Conservation (phyloP, 2,888 invertebrate genomes). For the Platycheirus albimanus region DNA sequence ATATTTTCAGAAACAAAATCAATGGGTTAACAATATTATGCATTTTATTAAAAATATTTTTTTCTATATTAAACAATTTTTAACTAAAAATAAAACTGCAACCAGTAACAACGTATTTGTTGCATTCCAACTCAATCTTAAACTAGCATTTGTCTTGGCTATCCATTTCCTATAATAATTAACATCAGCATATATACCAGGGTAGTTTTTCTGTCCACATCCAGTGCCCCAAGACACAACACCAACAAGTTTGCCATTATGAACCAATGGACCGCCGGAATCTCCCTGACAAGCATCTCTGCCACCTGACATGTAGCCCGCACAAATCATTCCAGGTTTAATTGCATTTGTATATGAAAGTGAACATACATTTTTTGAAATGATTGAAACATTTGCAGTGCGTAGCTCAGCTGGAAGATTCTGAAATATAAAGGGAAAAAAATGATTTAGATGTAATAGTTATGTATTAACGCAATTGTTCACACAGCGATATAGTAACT, state of each 20-base stretch:
- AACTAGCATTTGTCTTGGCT: constrained; percentile 75
- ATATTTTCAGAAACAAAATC: too few species aligned
- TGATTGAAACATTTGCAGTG: constrained; percentile 78
- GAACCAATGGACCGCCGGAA: constrained; percentile 80
- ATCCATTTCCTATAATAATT: constrained; percentile 80
- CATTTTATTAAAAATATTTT: too few species aligned
- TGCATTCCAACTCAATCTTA: constrained; percentile 12
- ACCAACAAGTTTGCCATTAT: constrained; percentile 78
- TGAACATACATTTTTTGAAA: constrained; percentile 75
- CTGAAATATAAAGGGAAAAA: constrained; percentile 68
- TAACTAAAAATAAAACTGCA: background rate
- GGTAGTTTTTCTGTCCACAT: constrained; percentile 77
- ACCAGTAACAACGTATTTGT: background rate
- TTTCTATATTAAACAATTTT: background rate
- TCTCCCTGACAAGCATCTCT: constrained; percentile 81
- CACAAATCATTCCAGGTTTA: constrained; percentile 79
- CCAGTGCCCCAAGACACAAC: constrained; percentile 81
- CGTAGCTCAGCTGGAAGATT: constrained; percentile 76
- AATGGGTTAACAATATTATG: too few species aligned
- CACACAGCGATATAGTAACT: too few species aligned
- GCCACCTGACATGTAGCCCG: constrained; percentile 78
- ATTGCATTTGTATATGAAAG: constrained; percentile 75
- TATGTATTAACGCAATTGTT: too few species aligned
- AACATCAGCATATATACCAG: constrained; percentile 80
- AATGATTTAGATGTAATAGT: too few species aligned